Base-by-base conservation (phyloP, 2,888 invertebrate species). In the Lepidocyrtinus sp. region DNA sequence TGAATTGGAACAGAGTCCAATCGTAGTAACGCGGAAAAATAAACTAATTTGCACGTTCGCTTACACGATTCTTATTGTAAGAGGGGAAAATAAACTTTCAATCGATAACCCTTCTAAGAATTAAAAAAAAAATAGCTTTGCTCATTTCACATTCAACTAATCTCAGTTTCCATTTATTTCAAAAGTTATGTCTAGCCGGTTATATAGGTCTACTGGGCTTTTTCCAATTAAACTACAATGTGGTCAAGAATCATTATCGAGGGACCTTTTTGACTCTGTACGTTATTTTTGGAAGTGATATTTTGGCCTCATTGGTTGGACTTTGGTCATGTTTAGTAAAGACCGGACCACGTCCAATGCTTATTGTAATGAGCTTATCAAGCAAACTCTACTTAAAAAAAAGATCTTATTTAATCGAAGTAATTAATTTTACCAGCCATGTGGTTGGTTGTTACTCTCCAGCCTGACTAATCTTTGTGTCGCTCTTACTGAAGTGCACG, bases 271-370 rank as follows among this genome's bases (percentile, higher is more conserved):
- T n/a, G 45, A 36, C 45, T 15, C 55, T 65, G 19, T 80, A 75
- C 46, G 21, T 45, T 9, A n/a, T 80, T 15, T 62, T 61, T 24
- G 27, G 27, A 5, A 61, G n/a, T 27, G 80, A 80, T 17, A 64
- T 80, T 17, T 3, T 70, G 12, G 59, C 67, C 17, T 65, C 75
- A 24, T 1, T 3, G 0, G 21, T 80, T n/a, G 80, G 80, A 9
- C 70, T 80, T 21, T 70, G 70, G 80, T 70, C 75, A 9, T 80
- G 80, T 61, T 21, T 80, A 15, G 70, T 62, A 24, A 80, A 71
- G 59, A 80, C 74, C 0, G 80, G 80, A n/a, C 70, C 75, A 2
- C 22, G 65, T 17, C 75, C 75, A 9, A 80, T 80, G 80, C 72
- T 80, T 27, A 63, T 22, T 55, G 80, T 80, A 61, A 1, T 21